Evolutionary conservation across 2,888 invertebrate species (phyloP), one percentile per base, ranked within the genome.

Genomic region (Macaria notata): DNA sequence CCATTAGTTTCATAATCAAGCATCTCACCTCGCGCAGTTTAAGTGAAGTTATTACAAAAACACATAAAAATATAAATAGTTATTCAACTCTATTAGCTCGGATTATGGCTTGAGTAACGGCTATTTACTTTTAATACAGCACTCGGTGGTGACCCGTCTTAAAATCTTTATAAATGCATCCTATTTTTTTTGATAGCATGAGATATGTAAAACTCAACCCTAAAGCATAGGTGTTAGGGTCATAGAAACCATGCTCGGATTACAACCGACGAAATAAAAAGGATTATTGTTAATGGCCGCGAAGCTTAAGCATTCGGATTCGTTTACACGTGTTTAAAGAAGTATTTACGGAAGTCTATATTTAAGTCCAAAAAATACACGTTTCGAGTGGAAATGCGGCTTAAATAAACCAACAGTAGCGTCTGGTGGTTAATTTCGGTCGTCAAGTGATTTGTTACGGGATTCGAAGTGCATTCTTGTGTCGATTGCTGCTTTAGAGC

Each of bases 231-330:
- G 0, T 0, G 44, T 36, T 70, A 66, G 56, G 71, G 72, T 73
- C 61, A 50, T 50, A 59, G 60, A 62, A 59, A 64, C 64, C 62
- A 38, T n/a, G 49, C 38, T 3, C n/a, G 9, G 36, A 61, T 62
- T 61, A 62, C 73, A 71, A 71, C 66, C 67, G 58, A 57, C 70
- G 69, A 75, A 79, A 79, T 81, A 76, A 79, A 81, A 82, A 82
- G 83, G 88, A 88, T 88, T 86, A 87, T 79, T 76, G 78, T 82
- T 81, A 86, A 84, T 83, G 79, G 76, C 65, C 73, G 52, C 64
- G 69, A 68, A 72, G 76, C 78, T 81, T 77, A 78, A 77, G 71
- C 67, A 75, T 72, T 64, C 72, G 68, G 65, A 73, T 73, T 61
- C 74, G 65, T 75, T 76, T 76, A 83, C 84, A 86, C 74, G 76